Evolutionary conservation across 2,888 invertebrate genomes (phyloP).

Genomic region (Synanthedon tipuliformis): DNA sequence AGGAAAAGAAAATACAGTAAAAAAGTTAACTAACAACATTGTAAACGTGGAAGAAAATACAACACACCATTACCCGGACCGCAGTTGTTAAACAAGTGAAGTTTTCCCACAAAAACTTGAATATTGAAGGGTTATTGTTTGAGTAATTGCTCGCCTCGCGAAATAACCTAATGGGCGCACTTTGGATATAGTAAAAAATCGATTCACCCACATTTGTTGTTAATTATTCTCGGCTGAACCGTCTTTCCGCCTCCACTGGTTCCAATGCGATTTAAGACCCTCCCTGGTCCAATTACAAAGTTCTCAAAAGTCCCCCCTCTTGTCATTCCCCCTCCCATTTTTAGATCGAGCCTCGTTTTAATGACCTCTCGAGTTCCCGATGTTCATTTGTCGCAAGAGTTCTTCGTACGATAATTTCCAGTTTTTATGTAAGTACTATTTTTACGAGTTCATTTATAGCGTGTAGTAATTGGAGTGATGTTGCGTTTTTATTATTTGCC

Average conservation of each 20-base stretch:
- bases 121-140: conserved; percentile 56
- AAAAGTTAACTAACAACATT: conserved; percentile 32
- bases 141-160: conserved; percentile 54
- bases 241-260: conserved; percentile 65
- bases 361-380: conserved; percentile 67
- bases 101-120: conserved; percentile 60
- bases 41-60: conserved; percentile 41
- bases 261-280: conserved; percentile 67
- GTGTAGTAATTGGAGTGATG: background rate
- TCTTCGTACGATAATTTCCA: conserved; percentile 61
- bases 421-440: conserved; percentile 18
- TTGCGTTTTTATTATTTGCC: background rate
- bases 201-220: conserved; percentile 70
- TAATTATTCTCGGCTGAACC: conserved; percentile 67
- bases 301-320: conserved; percentile 52
- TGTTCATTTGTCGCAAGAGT: conserved; percentile 68
- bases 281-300: conserved; percentile 68
- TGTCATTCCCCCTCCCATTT: conserved; percentile 47
- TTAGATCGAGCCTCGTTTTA: conserved; percentile 67
- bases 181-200: conserved; percentile 42
- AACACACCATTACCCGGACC: conserved; percentile 34
- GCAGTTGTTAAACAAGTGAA: conserved; percentile 58
- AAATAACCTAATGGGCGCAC: conserved; percentile 49
- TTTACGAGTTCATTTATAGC: conserved; percentile 6
- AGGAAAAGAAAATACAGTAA: conserved; percentile 36